Evolutionary conservation across 30 jellyfish, hydroid and myxozoan genomes (phyloP), one percentile per base, ranked within the genome.

Genomic region (Cassiopea xamachana): DNA sequence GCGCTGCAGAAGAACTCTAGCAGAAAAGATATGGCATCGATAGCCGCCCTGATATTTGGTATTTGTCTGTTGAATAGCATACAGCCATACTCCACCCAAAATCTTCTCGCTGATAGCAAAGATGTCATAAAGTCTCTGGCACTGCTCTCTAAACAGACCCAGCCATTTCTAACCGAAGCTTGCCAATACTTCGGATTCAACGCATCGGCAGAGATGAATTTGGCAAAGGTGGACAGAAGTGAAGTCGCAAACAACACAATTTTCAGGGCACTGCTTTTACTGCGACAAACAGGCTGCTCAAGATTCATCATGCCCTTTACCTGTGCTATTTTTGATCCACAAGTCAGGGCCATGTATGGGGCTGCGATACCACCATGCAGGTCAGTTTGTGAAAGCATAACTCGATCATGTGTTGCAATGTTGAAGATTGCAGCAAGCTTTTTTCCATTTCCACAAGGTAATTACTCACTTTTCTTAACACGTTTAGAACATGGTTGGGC

Each of bases 331-430:
- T 67, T 67, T 67, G 46, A 3, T 2, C 76, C 76, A 4, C 19
- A 19, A 16, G 46, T 19, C 64, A 55, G 64, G 64, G 64, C 64
- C 12, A 6, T 6, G 10, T 55, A 3, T 71, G 80, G 80, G 2
- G 39, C 80, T 71, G 55, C 80, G n/a, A 27, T 71, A 1, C 80
- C 49, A 18, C 80, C 80, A 6, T 71, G 80, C 80, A 71, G 80
- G 27, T 71, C 80, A 71, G 15, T 27, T 19, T 71, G 80, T 19
- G 15, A 71, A 27, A 39, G 12, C 1, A 7, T 71, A 7, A 71
- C 80, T 2, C 8, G 16, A 15, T 71, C 80, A 71, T 71, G 80
- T 71, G 80, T 15, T 71, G 76, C 76, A 6, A 4, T 67, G 8
- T 19, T 67, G 76, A 7, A 19, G 46, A 67, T 67, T 19, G 76